Evolutionary conservation across 92 coral and sea anemone genomes (phyloP), one percentile per base, ranked within the genome.

Genomic region (Zoanthus solanderi): DNA sequence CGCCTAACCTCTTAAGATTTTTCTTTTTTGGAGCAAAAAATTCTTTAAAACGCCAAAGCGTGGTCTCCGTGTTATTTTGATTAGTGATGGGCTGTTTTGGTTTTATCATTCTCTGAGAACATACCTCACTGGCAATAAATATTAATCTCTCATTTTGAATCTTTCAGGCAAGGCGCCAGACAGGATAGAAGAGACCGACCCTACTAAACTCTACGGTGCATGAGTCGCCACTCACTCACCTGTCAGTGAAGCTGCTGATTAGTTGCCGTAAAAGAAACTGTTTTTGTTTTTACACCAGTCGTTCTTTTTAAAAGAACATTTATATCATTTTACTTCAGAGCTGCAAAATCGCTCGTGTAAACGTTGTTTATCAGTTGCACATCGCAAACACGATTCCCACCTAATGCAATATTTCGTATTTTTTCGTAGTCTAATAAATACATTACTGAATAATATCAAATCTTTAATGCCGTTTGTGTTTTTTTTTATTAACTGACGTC

Each of bases 151-250:
- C 85, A 65, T 67, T 12, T 44, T 76, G 67, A 7, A 32, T 11
- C 56, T 77, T 83, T 31, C 93, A 94, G 97, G 77, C 97, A 94
- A 94, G 95, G 97, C 9, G 91, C 86, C 56, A 88, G 97, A 53
- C 97, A 94, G 58, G 97, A 94, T 57, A 87, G 97, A 88, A 85
- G 97, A 90, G 97, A 94, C 76, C 75, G 95, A 9, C 97, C 97
- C 0, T 94, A 94, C 90, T 94, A 91, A 78, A 61, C 66, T 63
- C 52, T 16, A 81, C 65, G 63, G 65, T n/a, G 47, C 85, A 17
- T 11, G 18, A 14, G 6, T 34, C 58, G n/a, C 30, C 58, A 15
- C 30, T 65, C 16, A 73, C 31, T 61, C 32, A 28, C 16, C 42
- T 37, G 42, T 37, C 42, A 63, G 4, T 63, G 44, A n/a, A 44